Percentiles rank a stretch among this genome's conserved stretches.
These are phyloP conservation scores for Odontomachus brunneus DNA, from an alignment of 1,140 invertebrate genomes.

Conservation along the genomic window DNA sequence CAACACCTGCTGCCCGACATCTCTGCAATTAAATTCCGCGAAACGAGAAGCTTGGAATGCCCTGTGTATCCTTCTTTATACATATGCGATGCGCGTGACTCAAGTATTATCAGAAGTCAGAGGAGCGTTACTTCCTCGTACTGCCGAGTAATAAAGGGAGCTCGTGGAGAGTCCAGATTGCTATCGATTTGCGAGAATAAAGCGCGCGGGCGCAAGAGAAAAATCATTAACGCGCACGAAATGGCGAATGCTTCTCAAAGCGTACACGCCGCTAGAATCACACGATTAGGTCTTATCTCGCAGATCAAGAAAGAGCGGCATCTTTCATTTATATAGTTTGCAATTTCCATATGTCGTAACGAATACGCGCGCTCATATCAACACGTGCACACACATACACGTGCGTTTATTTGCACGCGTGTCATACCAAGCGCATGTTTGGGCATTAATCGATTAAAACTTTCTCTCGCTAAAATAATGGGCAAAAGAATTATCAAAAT, in stretches of 20 bases:
- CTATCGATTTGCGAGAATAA: neutral
- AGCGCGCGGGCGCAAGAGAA: neutral
- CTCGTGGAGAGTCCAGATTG: neutral
- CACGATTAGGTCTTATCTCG: neutral
- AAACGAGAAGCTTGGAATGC: neutral
- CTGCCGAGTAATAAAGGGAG: neutral
- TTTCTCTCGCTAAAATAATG: too few species aligned
- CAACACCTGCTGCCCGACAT: too few species aligned
- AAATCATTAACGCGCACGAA: constrained; percentile 9
- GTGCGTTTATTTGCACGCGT: neutral
- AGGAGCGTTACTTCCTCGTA: constrained; percentile 11
- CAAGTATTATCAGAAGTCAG: constrained; percentile 20
- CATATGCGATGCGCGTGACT: constrained; percentile 20
- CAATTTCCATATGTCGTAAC: too few species aligned
- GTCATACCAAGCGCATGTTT: constrained; percentile 33
- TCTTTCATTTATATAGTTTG: too few species aligned
- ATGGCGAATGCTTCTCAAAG: neutral
- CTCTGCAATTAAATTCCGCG: too few species aligned
- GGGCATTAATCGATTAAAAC: too few species aligned
- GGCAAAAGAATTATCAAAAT: too few species aligned
- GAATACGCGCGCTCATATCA: too few species aligned
- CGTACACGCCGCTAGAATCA: neutral
- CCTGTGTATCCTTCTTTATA: neutral
- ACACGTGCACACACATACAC: too few species aligned
- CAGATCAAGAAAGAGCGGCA: too few species aligned